Evolutionary conservation across 2,113 vertebrate genomes (phyloP).

Genomic region (Stegostoma tigrinum): DNA sequence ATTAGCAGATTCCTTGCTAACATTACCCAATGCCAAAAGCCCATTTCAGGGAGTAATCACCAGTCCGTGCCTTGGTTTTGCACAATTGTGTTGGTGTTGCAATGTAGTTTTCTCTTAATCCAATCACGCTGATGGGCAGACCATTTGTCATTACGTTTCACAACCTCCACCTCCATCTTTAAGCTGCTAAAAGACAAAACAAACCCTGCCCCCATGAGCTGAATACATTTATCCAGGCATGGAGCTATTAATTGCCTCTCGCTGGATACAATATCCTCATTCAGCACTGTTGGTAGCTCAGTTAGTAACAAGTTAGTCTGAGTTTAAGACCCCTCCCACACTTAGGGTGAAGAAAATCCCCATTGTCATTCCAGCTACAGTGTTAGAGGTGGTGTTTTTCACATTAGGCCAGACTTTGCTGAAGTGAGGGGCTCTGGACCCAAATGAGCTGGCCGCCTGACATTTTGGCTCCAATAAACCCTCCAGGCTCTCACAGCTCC

Average conservation of each 20-base stretch:
- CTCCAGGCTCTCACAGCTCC: no score
- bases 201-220: background rate
- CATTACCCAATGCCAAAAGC: background rate
- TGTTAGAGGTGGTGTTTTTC: background rate
- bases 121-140: background rate
- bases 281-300: no score
- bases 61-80: background rate
- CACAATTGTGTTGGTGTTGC: background rate
- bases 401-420: no score
- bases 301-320: background rate
- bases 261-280: background rate
- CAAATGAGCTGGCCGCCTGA: no score
- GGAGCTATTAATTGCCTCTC: background rate
- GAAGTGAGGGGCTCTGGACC: no score
- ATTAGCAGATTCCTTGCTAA: background rate
- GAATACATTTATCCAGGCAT: background rate
- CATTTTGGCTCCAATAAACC: no score
- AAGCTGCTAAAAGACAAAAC: background rate
- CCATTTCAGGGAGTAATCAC: background rate
- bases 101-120: background rate
- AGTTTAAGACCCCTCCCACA: background rate
- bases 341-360: background rate
- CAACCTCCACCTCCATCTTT: background rate
- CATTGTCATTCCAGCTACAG: background rate
- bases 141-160: background rate